A percentile compares a stretch with the other conserved stretches of the same genome.
Conservation (phyloP, 1,140 invertebrate species). For the Danaus melanippus region DNA sequence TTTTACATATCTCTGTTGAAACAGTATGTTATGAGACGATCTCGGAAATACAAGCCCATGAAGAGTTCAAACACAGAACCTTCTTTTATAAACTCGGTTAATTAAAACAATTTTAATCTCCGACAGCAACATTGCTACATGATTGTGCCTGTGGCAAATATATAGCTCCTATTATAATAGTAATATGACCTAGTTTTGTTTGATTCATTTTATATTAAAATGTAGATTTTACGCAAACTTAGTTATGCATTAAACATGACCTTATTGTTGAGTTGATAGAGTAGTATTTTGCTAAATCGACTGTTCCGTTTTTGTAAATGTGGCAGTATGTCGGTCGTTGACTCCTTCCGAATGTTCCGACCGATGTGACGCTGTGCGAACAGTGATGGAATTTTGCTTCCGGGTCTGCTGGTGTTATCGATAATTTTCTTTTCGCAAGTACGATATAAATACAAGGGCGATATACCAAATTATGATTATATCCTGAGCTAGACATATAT, state of each 20-base stretch:
- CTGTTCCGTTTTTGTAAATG: constrained; percentile 11
- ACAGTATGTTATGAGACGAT: no score
- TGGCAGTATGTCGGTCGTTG: constrained; percentile 55
- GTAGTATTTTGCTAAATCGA: constrained; percentile 25
- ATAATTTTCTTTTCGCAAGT: no score
- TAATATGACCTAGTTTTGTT: constrained; percentile 13
- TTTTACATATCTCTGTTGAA: no score
- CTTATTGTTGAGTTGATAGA: neutral
- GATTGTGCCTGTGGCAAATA: no score
- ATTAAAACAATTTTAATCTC: no score
- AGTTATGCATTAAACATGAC: neutral
- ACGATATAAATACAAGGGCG: no score
- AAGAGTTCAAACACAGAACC: neutral
- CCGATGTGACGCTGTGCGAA: constrained; percentile 26
- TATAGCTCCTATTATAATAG: neutral
- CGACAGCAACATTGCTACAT: neutral
- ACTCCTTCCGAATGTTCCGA: constrained; percentile 42
- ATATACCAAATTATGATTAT: no score
- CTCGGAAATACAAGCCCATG: no score
- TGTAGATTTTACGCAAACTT: constrained; percentile 1
- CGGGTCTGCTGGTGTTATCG: neutral
- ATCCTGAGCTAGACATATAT: no score
- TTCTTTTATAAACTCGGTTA: neutral
- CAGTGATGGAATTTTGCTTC: constrained; percentile 29
- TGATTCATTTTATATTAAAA: neutral